Evolutionary conservation across 2,888 invertebrate species (phyloP).

Genomic region (Bruchidius siliquastri): DNA sequence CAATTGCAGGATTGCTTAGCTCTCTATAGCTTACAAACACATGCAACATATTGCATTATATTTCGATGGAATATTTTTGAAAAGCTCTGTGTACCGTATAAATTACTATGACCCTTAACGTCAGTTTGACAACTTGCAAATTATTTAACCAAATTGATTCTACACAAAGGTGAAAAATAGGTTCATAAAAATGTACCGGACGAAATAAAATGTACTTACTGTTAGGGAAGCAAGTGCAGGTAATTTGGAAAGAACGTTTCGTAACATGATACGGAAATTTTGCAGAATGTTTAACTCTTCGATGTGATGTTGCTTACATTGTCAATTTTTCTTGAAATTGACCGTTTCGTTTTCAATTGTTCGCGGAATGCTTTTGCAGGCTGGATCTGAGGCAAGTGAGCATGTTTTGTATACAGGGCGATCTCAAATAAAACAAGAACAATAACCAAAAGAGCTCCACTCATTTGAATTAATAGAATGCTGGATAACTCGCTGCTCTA

Average conservation of each 20-base stretch:
- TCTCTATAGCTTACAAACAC: too few relatives aligned
- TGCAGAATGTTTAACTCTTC: conserved; percentile 5
- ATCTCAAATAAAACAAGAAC: too few relatives aligned
- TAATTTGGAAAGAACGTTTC: conserved; percentile 22
- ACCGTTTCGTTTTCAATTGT: not conserved
- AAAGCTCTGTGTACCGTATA: not conserved
- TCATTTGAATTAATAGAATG: too few relatives aligned
- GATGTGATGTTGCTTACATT: not conserved
- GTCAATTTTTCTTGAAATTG: not conserved
- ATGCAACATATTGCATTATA: too few relatives aligned
- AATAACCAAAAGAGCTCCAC: too few relatives aligned
- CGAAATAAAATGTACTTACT: conserved; percentile 3
- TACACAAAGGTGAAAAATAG: not conserved
- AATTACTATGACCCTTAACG: not conserved
- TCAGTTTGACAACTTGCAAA: not conserved
- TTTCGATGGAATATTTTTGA: not conserved
- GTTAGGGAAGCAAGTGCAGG: conserved; percentile 15
- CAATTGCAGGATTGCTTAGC: too few relatives aligned
- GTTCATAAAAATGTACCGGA: not conserved
- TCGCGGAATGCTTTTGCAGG: not conserved
- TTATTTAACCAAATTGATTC: not conserved
- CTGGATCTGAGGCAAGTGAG: not conserved
- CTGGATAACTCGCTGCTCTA: too few relatives aligned
- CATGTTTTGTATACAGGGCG: not conserved
- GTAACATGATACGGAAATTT: conserved; percentile 30